Conservation (phyloP, 2,888 invertebrate species). For the Pollenia griseotomentosa region DNA sequence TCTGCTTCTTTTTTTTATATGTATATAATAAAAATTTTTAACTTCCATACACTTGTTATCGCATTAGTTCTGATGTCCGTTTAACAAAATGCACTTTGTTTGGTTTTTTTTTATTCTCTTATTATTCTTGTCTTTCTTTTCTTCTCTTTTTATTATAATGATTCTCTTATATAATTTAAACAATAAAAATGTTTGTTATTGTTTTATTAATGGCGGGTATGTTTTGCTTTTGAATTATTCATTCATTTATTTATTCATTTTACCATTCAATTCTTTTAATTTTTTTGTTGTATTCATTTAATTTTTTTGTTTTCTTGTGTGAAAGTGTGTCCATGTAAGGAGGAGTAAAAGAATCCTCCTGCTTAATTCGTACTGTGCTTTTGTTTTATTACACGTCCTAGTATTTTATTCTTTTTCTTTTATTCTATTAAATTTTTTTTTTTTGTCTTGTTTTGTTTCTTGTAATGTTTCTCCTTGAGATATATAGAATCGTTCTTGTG, state of each 20-base stretch:
- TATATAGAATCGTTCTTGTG: conserved; percentile 33
- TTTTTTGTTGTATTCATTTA: conserved; percentile 3
- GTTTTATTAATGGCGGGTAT: conserved; percentile 77
- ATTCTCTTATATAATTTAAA: conserved; percentile 67
- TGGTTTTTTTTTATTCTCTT: conserved; percentile 15
- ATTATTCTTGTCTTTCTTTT: background rate
- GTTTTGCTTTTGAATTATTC: conserved; percentile 65
- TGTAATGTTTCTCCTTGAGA: conserved; percentile 64
- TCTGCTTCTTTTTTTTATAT: background rate
- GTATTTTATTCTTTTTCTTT: conserved; percentile 64
- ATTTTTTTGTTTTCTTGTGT: background rate
- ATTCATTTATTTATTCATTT: conserved; percentile 61
- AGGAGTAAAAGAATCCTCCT: conserved; percentile 63
- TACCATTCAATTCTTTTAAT: conserved; percentile 52
- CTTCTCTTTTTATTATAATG: conserved; percentile 73
- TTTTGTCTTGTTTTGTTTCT: conserved; percentile 43
- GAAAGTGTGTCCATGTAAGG: conserved; percentile 25
- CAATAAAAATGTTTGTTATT: conserved; percentile 65
- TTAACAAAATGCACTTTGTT: conserved; percentile 67
- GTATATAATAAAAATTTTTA: conserved; percentile 21
- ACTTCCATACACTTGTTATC: conserved; percentile 73
- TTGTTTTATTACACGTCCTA: conserved; percentile 77
- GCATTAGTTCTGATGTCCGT: conserved; percentile 74
- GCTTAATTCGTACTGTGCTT: conserved; percentile 78
- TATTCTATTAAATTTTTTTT: conserved; percentile 40